phyloP scores from a whole-genome alignment of 2,888 invertebrate genomes.

The Melanophora roralis region DNA sequence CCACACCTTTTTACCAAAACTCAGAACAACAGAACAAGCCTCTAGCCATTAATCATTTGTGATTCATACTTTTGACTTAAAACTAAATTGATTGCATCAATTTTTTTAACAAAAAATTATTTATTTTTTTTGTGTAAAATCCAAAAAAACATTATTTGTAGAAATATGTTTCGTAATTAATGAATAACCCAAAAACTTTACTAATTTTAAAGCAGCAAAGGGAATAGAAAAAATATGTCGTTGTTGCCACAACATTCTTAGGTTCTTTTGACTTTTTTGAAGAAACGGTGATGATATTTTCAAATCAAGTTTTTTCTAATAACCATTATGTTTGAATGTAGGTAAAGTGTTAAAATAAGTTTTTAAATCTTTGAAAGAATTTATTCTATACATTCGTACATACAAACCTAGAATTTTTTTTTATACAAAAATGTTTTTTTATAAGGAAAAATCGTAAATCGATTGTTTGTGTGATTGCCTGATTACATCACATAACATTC shows the following conservation, averaged over 20 bases:
- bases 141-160: neutral
- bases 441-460: too few species aligned
- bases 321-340: neutral
- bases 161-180: conserved; percentile 24
- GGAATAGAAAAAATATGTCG: neutral
- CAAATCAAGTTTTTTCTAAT: neutral
- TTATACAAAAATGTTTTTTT: too few species aligned
- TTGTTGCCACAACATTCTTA: conserved; percentile 1
- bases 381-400: neutral
- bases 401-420: too few species aligned
- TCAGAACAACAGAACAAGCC: neutral
- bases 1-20: neutral
- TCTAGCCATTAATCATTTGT: neutral
- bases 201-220: neutral
- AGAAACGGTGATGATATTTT: neutral
- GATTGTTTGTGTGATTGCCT: conserved; percentile 25
- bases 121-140: conserved; percentile 12
- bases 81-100: conserved; percentile 13
- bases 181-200: conserved; percentile 4
- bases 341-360: neutral
- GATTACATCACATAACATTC: conserved; percentile 27
- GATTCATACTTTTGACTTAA: neutral
- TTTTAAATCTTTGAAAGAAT: neutral
- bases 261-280: conserved; percentile 24
- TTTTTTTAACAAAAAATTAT: conserved; percentile 25